These are phyloP conservation scores for Eucidaris tribuloides DNA, from an alignment of 35 echinoderm and acorn worm genomes.

Conservation along the genomic window DNA sequence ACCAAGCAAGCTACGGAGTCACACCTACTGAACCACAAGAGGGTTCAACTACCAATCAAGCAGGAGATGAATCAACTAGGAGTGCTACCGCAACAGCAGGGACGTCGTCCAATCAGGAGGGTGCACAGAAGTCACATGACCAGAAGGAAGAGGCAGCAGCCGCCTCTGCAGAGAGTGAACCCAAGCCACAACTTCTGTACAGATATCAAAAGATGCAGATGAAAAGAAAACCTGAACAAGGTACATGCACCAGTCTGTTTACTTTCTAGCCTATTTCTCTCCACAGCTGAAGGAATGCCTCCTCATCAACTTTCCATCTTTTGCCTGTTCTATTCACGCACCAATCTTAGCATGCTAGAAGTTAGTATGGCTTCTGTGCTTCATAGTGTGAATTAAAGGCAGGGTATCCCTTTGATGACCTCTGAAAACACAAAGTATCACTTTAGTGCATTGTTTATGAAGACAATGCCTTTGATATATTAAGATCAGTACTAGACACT, in stretches of 20 bases:
- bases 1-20: constrained; percentile 81
- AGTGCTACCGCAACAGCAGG: background rate
- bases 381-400: no score
- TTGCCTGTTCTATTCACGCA: no score
- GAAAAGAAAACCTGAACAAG: constrained; percentile 66
- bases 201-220: constrained; percentile 20
- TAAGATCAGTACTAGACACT: no score
- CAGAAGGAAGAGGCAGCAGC: constrained; percentile 1
- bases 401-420: no score
- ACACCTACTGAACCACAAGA: background rate
- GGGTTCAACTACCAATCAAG: background rate
- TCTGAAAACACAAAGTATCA: no score
- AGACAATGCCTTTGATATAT: no score
- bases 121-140: background rate
- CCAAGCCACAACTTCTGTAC: constrained; percentile 14
- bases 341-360: no score
- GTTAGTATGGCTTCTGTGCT: no score
- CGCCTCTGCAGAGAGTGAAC: background rate
- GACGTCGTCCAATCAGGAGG: background rate
- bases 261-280: no score
- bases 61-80: background rate
- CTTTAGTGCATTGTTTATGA: no score
- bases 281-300: no score
- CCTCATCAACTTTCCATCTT: no score
- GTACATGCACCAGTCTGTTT: background rate